Percentiles rank a stretch among this genome's conserved stretches.
These are phyloP conservation scores for Aphodius sticticus DNA, from an alignment of 2,888 invertebrate genomes.

Conservation along the genomic window DNA sequence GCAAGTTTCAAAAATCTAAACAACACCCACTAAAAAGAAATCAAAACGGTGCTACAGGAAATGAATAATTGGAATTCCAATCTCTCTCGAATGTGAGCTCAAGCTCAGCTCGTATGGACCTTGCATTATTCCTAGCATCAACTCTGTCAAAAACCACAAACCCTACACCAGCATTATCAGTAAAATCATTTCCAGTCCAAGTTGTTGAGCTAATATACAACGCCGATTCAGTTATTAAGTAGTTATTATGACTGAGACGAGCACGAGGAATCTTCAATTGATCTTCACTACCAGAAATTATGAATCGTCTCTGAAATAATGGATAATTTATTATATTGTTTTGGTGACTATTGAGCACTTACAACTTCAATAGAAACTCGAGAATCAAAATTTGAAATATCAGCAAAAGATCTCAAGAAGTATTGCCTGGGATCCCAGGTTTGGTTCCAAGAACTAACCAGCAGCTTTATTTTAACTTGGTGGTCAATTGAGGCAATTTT, in stretches of 20 bases:
- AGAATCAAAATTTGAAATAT: conserved; percentile 70
- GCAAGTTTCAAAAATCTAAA: neutral
- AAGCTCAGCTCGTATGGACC: conserved; percentile 73
- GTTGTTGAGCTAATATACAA: conserved; percentile 98
- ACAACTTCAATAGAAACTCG: conserved; percentile 83
- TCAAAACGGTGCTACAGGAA: conserved; percentile 52
- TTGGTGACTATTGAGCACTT: conserved; percentile 52
- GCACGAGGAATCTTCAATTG: conserved; percentile 86
- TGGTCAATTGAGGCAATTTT: conserved; percentile 83
- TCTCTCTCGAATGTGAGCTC: conserved; percentile 86
- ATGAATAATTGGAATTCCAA: conserved; percentile 88
- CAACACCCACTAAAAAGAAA: neutral
- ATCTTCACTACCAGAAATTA: conserved; percentile 82
- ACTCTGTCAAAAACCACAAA: conserved; percentile 65
- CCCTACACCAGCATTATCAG: conserved; percentile 87
- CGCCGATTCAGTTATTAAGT: conserved; percentile 94
- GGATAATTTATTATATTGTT: neutral
- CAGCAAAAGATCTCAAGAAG: conserved; percentile 81
- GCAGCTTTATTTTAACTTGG: conserved; percentile 77
- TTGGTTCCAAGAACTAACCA: conserved; percentile 91
- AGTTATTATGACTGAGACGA: conserved; percentile 97
- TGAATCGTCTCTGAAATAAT: conserved; percentile 77
- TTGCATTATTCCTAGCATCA: conserved; percentile 58
- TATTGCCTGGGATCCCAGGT: conserved; percentile 78
- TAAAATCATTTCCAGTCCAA: conserved; percentile 98